These are phyloP conservation scores for Leptinotarsa defecta DNA, from an alignment of 1,140 invertebrate genomes.

Conservation along the genomic window DNA sequence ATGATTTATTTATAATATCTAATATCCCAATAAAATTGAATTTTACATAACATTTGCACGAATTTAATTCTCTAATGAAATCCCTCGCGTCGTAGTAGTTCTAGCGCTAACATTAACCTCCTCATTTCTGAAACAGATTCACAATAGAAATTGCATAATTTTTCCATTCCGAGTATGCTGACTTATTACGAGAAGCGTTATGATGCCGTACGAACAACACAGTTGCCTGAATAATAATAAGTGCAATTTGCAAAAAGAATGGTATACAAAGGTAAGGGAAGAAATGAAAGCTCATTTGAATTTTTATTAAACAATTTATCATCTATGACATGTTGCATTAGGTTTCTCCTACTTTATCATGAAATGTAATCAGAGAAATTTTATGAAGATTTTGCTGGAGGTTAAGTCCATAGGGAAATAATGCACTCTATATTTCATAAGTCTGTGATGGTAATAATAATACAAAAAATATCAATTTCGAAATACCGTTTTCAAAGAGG, in stretches of 20 bases:
- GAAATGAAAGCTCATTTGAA: conserved; percentile 20
- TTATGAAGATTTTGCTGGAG: no score
- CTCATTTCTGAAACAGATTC: neutral
- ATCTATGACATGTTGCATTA: conserved; percentile 14
- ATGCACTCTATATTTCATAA: no score
- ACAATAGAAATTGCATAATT: conserved; percentile 37
- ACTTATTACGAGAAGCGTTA: conserved; percentile 20
- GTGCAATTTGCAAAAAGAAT: conserved; percentile 19
- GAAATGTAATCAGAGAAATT: neutral
- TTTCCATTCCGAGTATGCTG: conserved; percentile 29
- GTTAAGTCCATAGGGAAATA: no score
- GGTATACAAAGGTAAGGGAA: neutral
- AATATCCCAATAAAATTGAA: no score
- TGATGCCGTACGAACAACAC: conserved; percentile 12
- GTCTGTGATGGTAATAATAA: no score
- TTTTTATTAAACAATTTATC: conserved; percentile 24
- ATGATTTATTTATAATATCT: no score
- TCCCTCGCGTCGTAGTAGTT: neutral
- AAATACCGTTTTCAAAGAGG: no score
- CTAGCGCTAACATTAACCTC: neutral
- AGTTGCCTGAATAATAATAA: conserved; percentile 14
- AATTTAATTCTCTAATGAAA: neutral
- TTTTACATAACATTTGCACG: no score
- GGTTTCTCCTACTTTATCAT: neutral
- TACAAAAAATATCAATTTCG: no score